Base-by-base conservation (phyloP, 2,888 invertebrate genomes). In the Philaethria dido region DNA sequence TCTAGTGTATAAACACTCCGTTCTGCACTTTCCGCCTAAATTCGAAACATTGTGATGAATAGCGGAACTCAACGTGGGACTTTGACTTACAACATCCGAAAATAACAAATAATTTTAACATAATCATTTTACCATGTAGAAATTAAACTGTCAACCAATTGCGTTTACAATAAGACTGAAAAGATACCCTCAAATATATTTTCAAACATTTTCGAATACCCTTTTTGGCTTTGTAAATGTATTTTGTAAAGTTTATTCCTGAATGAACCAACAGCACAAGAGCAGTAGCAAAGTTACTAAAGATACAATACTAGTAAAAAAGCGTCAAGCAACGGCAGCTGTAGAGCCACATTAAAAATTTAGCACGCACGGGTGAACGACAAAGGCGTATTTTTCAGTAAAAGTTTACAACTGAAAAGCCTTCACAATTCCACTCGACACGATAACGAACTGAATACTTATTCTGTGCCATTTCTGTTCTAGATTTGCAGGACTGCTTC, bases 351-450 rank as follows among this genome's bases (percentile, higher is more conserved):
- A 75, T 73, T 69, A 62, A 55, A 62, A 66, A 57, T 69, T 62
- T 66, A 66, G 14, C 50, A 47, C 66, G 29, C 62, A 63, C 67
- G 25, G 73, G 62, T 39, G 47, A 72, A 68, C 63, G 72, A 72
- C 77, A 80, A 78, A 74, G 70, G 72, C 18, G 52, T 50, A 68
- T 62, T 62, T 62, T 71, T 66, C 68, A 64, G 64, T 74, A 71
- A 73, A 74, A 67, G 64, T 69, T 69, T 54, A 59, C 52, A 66
- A 72, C 73, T 76, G 70, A 68, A 79, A 72, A 66, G 65, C 68
- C 72, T 74, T 64, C 64, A 73, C 73, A 68, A 68, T 73, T 73
- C 67, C 70, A 74, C 74, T 79, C 75, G 78, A 74, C 74, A 70
- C 69, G 69, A 71, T 72, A 75, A 75, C 74, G 66, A 69, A 66